Evolutionary conservation across 2,888 invertebrate genomes (phyloP).

Genomic region (Megastigmus dorsalis): DNA sequence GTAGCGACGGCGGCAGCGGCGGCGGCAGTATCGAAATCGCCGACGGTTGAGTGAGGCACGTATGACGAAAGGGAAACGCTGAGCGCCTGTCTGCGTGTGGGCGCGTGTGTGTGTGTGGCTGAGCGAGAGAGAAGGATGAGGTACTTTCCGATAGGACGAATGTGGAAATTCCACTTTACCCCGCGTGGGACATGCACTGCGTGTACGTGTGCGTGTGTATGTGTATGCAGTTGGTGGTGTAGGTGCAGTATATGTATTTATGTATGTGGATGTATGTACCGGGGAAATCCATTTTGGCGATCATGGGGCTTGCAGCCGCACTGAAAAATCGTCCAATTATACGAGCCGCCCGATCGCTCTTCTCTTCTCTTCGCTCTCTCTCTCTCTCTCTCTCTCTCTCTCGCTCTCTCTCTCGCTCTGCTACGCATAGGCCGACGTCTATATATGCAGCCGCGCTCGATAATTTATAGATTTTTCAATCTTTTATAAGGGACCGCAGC

Average conservation of each 20-base stretch:
- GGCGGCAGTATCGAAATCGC: slow-evolving; percentile 63
- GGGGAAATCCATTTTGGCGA: slow-evolving; percentile 47
- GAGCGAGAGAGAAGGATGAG: slow-evolving; percentile 5
- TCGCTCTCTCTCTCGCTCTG: too few relatives aligned
- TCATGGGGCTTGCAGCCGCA: slow-evolving; percentile 27
- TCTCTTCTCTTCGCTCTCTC: too few relatives aligned
- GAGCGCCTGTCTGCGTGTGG: background rate
- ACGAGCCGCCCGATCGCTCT: slow-evolving; percentile 21
- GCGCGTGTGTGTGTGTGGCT: background rate
- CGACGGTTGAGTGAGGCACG: slow-evolving; percentile 66
- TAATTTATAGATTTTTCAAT: slow-evolving; percentile 53
- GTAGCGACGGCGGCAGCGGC: background rate
- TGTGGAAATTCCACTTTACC: slow-evolving; percentile 58
- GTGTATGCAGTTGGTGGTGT: background rate
- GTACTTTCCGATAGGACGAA: slow-evolving; percentile 47
- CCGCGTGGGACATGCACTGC: too few relatives aligned
- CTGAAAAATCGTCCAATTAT: slow-evolving; percentile 66
- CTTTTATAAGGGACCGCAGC: background rate
- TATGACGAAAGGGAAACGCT: slow-evolving; percentile 62
- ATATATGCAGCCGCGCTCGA: too few relatives aligned
- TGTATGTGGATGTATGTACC: too few relatives aligned
- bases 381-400: too few relatives aligned
- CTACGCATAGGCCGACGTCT: too few relatives aligned
- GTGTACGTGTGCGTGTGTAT: background rate
- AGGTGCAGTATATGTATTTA: background rate